phyloP scores from a whole-genome alignment of 2,113 vertebrate genomes.

The Sialia sialis region DNA sequence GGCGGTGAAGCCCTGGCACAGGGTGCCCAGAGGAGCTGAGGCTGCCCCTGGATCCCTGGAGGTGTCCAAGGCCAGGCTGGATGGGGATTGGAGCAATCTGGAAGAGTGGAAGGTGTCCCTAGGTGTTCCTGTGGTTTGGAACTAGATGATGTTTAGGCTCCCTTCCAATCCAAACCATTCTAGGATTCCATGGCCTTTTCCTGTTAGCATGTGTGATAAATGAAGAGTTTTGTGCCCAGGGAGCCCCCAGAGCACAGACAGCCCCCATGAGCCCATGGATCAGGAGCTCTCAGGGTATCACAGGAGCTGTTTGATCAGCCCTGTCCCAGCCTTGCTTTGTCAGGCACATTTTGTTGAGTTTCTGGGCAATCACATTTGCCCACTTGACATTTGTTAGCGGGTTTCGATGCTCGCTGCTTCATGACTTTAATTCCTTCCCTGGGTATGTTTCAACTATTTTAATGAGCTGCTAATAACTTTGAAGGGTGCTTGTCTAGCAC shows the following conservation, averaged over 20 bases:
- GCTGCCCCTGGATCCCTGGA: background rate
- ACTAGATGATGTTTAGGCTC: background rate
- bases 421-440: background rate
- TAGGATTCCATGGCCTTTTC: background rate
- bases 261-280: accelerated
- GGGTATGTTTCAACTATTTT: background rate
- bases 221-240: background rate
- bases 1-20: accelerated
- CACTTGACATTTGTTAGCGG: background rate
- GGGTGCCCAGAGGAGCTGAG: background rate
- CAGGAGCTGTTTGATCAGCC: background rate
- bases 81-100: background rate
- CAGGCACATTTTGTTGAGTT: background rate
- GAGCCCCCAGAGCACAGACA: background rate
- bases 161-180: background rate
- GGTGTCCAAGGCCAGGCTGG: background rate
- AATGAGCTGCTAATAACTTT: background rate
- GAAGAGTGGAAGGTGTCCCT: background rate
- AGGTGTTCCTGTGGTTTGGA: background rate
- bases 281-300: background rate
- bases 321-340: background rate
- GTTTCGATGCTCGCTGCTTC: background rate
- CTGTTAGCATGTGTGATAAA: background rate
- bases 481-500: background rate
- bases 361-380: background rate